Evolutionary conservation across 2,888 invertebrate species (phyloP).

Genomic region (Athalia rosae): DNA sequence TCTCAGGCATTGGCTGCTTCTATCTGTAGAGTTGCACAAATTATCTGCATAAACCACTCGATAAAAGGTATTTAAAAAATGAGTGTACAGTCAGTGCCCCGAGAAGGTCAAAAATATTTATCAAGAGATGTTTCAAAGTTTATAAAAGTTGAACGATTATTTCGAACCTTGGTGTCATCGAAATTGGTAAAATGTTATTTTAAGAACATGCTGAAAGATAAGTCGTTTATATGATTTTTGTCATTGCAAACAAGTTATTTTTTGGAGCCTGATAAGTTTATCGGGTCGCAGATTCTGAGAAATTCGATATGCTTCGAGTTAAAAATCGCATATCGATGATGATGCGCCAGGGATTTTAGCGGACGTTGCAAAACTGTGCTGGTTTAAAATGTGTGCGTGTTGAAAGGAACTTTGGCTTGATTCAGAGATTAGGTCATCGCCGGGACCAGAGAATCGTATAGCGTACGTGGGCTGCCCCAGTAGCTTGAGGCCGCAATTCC

Average conservation of each 20-base stretch:
- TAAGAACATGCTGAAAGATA: no score
- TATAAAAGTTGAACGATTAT: no score
- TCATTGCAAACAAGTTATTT: no score
- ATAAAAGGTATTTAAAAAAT: background rate
- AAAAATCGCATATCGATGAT: slow-evolving; percentile 33
- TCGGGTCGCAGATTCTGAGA: background rate
- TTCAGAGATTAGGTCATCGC: slow-evolving; percentile 45
- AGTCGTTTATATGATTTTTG: no score
- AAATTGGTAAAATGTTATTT: no score
- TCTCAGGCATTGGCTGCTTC: background rate
- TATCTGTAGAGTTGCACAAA: background rate
- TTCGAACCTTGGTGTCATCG: no score
- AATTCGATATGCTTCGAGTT: background rate
- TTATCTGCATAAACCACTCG: slow-evolving; percentile 2
- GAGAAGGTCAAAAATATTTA: no score
- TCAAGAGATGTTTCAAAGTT: no score
- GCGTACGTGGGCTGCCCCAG: slow-evolving; percentile 13
- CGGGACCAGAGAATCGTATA: slow-evolving; percentile 15
- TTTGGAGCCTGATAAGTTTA: background rate
- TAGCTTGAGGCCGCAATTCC: background rate
- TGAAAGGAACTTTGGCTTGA: slow-evolving; percentile 29
- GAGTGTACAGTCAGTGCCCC: no score
- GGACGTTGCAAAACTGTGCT: background rate
- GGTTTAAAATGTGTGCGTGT: background rate
- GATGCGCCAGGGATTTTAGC: slow-evolving; percentile 23